phyloP scores from a whole-genome alignment of 2,888 invertebrate species.

The Lasioglossum morio region DNA sequence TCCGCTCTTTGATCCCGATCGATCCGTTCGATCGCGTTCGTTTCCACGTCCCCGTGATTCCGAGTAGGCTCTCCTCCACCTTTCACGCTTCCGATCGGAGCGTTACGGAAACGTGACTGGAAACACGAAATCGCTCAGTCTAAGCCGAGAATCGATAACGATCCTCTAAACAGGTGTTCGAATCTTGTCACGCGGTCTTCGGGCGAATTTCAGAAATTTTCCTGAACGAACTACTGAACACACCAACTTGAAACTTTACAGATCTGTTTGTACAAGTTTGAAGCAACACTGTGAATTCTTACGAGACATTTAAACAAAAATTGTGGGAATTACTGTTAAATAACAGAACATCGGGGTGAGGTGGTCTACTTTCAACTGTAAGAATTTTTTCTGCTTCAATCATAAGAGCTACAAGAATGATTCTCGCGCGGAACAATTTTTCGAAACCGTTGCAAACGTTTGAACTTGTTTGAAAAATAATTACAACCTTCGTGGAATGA shows the following conservation, averaged over 20 bases:
- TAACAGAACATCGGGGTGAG: neutral
- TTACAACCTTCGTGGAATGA: neutral
- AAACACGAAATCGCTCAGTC: neutral
- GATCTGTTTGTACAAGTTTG: neutral
- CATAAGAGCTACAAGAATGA: neutral
- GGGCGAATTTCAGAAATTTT: neutral
- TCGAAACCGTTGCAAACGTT: neutral
- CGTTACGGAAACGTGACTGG: neutral
- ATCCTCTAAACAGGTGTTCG: neutral
- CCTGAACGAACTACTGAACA: neutral
- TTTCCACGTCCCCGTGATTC: conserved; percentile 16
- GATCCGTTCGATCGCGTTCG: conserved; percentile 15
- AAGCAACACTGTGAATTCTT: neutral
- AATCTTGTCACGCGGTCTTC: neutral
- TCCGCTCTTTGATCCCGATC: conserved; percentile 3
- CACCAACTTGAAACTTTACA: neutral
- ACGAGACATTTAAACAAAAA: neutral
- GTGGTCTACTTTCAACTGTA: neutral
- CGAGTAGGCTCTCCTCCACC: neutral
- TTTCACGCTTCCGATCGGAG: conserved; percentile 6
- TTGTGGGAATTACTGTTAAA: neutral
- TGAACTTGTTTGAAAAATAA: neutral
- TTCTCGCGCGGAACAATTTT: neutral
- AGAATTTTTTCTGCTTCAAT: neutral
- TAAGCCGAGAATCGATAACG: neutral